Percentiles rank a stretch among this genome's conserved stretches.
These are phyloP conservation scores for Thecophora atra DNA, from an alignment of 2,888 invertebrate genomes.

Conservation along the genomic window DNA sequence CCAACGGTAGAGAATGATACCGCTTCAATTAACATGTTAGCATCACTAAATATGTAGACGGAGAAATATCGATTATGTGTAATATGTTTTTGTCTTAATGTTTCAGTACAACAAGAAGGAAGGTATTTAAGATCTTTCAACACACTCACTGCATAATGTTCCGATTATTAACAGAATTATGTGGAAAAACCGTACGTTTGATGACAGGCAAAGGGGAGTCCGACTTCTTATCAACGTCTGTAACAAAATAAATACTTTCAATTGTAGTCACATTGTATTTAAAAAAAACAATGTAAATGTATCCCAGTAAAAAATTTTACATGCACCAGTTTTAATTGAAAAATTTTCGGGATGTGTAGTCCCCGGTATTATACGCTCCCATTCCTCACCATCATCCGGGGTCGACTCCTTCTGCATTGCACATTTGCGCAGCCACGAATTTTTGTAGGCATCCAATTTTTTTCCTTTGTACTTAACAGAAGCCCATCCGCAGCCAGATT, in stretches of 20 bases:
- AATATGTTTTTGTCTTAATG: not conserved
- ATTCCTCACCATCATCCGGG: conserved; percentile 57
- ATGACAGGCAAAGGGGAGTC: conserved; percentile 71
- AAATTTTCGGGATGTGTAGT: not conserved
- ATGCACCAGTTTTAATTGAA: too few species aligned
- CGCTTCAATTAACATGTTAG: conserved; percentile 88
- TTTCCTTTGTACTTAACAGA: conserved; percentile 88
- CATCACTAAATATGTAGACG: too few species aligned
- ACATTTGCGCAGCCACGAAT: conserved; percentile 81
- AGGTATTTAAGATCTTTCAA: conserved; percentile 19
- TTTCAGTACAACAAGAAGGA: too few species aligned
- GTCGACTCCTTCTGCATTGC: conserved; percentile 69
- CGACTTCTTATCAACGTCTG: conserved; percentile 72
- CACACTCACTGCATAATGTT: conserved; percentile 78
- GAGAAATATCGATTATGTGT: too few species aligned
- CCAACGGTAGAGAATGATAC: conserved; percentile 87
- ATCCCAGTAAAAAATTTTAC: too few species aligned
- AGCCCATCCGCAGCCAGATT: conserved; percentile 94
- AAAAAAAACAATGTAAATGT: conserved; percentile 2
- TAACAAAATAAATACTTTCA: conserved; percentile 43
- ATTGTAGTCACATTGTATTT: not conserved
- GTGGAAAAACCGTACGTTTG: conserved; percentile 77
- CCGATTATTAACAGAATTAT: conserved; percentile 79
- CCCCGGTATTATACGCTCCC: conserved; percentile 39
- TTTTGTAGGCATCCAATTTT: conserved; percentile 89